These are phyloP conservation scores for Piprites chloris DNA, from an alignment of 2,113 vertebrate genomes.

Conservation along the genomic window DNA sequence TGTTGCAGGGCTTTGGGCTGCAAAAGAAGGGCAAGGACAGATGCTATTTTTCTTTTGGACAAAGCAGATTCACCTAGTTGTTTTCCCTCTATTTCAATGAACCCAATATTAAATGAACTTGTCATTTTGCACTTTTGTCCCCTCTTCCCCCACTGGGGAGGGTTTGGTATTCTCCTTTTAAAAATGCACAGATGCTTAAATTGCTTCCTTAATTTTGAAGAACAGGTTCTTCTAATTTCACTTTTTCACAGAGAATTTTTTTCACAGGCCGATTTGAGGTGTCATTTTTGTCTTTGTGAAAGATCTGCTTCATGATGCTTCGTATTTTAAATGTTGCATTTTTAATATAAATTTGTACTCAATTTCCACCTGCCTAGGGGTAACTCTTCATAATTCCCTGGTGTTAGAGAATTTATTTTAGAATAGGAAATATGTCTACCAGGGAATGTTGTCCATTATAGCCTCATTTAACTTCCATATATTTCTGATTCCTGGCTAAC, in stretches of 20 bases:
- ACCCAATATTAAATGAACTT: not conserved
- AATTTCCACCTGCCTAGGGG: not conserved
- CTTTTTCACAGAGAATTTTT: not conserved
- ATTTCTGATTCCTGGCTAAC: constrained; percentile 13
- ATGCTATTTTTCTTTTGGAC: not conserved
- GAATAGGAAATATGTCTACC: not conserved
- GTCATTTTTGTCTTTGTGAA: not conserved
- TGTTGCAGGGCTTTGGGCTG: not conserved
- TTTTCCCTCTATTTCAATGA: not conserved
- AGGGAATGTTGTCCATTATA: not conserved
- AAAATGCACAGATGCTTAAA: not conserved
- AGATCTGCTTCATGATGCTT: not conserved
- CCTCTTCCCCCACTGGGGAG: not conserved
- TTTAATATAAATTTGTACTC: not conserved
- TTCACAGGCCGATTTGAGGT: not conserved
- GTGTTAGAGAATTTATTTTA: not conserved
- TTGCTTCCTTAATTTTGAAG: not conserved
- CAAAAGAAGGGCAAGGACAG: not conserved
- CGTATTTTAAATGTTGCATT: not conserved
- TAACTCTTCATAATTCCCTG: not conserved
- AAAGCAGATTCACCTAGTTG: not conserved
- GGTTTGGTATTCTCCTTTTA: not conserved
- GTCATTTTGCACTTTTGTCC: not conserved
- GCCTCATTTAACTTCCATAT: not conserved
- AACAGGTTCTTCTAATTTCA: not conserved